A percentile compares a stretch with the other conserved stretches of the same genome.
Conservation (phyloP, 2,888 invertebrate genomes). For the Eristalinus sepulchralis region DNA sequence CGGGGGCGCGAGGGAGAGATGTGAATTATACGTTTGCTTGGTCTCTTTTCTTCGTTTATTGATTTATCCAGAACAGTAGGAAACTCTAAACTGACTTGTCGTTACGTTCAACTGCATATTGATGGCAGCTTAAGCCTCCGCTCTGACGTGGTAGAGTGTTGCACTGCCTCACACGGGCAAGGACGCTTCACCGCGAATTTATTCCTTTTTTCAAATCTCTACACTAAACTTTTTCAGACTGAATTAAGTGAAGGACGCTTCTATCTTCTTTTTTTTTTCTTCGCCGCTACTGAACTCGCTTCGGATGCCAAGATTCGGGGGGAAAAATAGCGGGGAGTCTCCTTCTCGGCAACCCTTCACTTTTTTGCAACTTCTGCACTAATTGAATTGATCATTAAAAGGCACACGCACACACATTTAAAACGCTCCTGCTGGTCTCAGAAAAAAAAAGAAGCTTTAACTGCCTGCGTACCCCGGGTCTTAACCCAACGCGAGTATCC, state of each 20-base stretch:
- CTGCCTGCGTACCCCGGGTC: constrained; percentile 30
- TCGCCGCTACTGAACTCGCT: not conserved
- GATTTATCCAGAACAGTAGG: constrained; percentile 63
- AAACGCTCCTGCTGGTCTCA: too few species aligned
- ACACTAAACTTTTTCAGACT: not conserved
- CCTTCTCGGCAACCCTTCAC: not conserved
- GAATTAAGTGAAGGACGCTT: not conserved
- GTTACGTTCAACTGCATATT: constrained; percentile 45
- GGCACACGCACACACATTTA: not conserved
- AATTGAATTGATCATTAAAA: constrained; percentile 30
- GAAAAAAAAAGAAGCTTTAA: constrained; percentile 11
- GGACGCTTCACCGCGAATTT: constrained; percentile 34
- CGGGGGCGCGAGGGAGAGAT: constrained; percentile 5
- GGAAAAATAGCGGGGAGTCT: not conserved
- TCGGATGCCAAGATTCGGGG: not conserved
- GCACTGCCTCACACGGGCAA: constrained; percentile 31
- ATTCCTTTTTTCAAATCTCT: constrained; percentile 28
- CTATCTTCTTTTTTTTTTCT: not conserved
- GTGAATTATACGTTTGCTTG: constrained; percentile 25
- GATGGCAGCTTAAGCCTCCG: constrained; percentile 25
- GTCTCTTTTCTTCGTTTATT: constrained; percentile 63
- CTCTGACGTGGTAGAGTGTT: constrained; percentile 36
- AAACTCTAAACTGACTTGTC: constrained; percentile 48
- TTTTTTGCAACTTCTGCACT: not conserved
- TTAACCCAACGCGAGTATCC: constrained; percentile 19